These are phyloP conservation scores for Caenorhabditis briggsae DNA, from an alignment of 1,140 invertebrate genomes.

Conservation along the genomic window DNA sequence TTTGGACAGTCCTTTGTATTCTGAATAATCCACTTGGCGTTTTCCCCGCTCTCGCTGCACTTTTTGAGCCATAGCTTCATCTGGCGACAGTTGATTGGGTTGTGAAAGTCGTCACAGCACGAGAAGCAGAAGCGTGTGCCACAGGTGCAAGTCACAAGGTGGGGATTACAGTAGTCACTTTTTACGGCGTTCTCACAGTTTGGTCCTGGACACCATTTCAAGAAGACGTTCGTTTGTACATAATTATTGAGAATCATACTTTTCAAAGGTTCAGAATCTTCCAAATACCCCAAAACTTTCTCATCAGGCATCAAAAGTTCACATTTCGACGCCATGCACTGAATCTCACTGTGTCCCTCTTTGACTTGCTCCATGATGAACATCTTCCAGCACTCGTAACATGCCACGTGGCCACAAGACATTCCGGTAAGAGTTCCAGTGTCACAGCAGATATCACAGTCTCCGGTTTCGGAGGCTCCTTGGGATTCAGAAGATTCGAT, in stretches of 20 bases:
- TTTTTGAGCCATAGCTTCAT: constrained; percentile 98
- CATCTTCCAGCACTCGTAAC: constrained; percentile 92
- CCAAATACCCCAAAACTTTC: constrained; percentile 54
- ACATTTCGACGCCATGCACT: constrained; percentile 71
- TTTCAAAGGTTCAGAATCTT: background rate
- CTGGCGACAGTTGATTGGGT: constrained; percentile 93
- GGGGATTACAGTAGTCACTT: constrained; percentile 82
- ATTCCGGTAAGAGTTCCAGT: constrained; percentile 87
- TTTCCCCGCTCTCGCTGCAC: constrained; percentile 98
- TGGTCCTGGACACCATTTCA: background rate
- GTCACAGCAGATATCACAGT: constrained; percentile 82
- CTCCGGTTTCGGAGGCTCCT: background rate
- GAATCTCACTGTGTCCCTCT: constrained; percentile 80
- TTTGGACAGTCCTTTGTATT: constrained; percentile 99
- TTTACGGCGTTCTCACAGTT: background rate
- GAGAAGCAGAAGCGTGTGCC: constrained; percentile 83
- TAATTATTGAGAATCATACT: background rate
- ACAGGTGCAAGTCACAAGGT: constrained; percentile 93
- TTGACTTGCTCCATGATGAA: constrained; percentile 98
- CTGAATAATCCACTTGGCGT: constrained; percentile 98
- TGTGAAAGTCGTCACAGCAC: constrained; percentile 98
- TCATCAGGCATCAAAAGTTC: constrained; percentile 68
- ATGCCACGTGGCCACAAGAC: constrained; percentile 96
- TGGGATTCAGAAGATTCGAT: constrained; percentile 8
- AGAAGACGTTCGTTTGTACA: too few species aligned